These are phyloP conservation scores for Parauchenoglanis punctatus DNA, from an alignment of 2,797 vertebrate genomes.

Conservation along the genomic window DNA sequence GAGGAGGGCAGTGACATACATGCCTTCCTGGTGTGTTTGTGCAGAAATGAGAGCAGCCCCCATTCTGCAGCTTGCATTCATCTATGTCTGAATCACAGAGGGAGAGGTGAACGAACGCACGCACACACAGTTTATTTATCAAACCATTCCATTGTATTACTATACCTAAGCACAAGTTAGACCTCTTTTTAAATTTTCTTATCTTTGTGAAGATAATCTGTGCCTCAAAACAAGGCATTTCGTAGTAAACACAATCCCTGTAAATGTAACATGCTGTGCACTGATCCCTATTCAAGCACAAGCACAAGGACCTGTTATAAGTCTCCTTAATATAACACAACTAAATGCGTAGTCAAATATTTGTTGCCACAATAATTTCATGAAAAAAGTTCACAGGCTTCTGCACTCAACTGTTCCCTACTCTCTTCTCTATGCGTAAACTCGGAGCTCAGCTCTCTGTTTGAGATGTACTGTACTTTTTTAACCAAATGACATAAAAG, in stretches of 20 bases:
- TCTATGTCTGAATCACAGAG: slow-evolving; percentile 70
- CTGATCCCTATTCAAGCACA: not conserved
- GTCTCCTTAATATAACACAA: not conserved
- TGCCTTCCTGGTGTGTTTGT: slow-evolving; percentile 73
- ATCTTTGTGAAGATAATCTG: not conserved
- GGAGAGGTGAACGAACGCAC: not conserved
- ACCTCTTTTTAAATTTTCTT: not conserved
- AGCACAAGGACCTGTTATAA: not conserved
- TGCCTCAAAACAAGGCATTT: not conserved
- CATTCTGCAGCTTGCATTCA: slow-evolving; percentile 78
- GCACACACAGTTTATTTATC: slow-evolving; percentile 13
- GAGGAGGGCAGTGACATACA: slow-evolving; percentile 70
- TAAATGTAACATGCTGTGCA: not conserved
- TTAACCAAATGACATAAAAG: not conserved
- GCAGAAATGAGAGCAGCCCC: slow-evolving; percentile 77
- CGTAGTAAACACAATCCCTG: not conserved
- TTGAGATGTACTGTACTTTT: not conserved
- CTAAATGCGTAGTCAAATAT: not conserved
- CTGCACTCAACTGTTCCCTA: not conserved
- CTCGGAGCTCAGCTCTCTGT: not conserved
- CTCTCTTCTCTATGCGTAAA: not conserved
- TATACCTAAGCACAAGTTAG: not conserved
- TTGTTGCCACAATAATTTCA: not conserved
- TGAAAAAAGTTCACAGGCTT: not conserved
- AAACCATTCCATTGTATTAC: not conserved